Evolutionary conservation across 2,888 invertebrate genomes (phyloP).

Genomic region (Frankliniella intonsa): DNA sequence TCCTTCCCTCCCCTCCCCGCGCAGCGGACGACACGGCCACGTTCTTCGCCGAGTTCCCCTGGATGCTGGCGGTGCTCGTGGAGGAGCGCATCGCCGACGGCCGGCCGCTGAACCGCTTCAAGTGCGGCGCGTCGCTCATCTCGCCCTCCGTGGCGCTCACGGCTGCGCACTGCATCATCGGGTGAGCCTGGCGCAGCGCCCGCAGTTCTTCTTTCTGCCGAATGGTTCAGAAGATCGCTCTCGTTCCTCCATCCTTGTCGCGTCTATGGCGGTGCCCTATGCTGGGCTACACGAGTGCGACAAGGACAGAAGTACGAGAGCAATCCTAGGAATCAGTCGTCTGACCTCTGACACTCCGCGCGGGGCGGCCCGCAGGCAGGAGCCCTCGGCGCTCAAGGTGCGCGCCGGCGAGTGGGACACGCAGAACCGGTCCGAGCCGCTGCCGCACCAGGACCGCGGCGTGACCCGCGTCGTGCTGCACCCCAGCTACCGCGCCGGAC

Average conservation of each 20-base stretch:
- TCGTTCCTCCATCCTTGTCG: too few relatives aligned
- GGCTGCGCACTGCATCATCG: slow-evolving; percentile 70
- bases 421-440: slow-evolving; percentile 64
- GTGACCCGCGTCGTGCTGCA: slow-evolving; percentile 52
- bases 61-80: slow-evolving; percentile 71
- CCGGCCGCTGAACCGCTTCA: slow-evolving; percentile 57
- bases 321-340: too few relatives aligned
- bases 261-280: too few relatives aligned
- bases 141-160: slow-evolving; percentile 71
- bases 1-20: neutral
- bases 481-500: slow-evolving; percentile 55
- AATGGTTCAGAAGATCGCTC: too few relatives aligned
- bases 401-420: slow-evolving; percentile 83
- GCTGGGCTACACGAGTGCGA: too few relatives aligned
- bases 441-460: slow-evolving; percentile 60
- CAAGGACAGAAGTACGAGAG: too few relatives aligned
- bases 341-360: neutral
- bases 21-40: slow-evolving; percentile 55
- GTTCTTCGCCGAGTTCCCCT: slow-evolving; percentile 75
- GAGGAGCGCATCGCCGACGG: slow-evolving; percentile 51
- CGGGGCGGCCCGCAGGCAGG: slow-evolving; percentile 36
- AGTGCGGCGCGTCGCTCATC: slow-evolving; percentile 77
- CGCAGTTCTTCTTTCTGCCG: too few relatives aligned
- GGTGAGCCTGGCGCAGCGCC: too few relatives aligned
- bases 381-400: slow-evolving; percentile 45